Conservation (phyloP, 2,797 vertebrate species). For the Botia almorhae region DNA sequence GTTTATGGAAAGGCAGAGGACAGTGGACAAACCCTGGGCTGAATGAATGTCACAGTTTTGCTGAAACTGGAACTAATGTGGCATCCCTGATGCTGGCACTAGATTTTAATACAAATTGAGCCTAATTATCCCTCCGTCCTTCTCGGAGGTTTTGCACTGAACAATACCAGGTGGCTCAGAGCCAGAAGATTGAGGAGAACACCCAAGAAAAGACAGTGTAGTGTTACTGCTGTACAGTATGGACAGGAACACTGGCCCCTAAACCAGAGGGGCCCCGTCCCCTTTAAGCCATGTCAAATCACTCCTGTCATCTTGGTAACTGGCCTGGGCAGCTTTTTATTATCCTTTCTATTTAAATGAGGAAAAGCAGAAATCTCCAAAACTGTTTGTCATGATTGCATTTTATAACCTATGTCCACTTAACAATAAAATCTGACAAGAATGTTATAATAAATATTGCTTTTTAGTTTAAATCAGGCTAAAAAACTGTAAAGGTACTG, state of each 20-base stretch:
- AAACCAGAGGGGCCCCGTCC: not conserved
- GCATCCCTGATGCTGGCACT: constrained; percentile 70
- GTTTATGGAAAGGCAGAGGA: constrained; percentile 57
- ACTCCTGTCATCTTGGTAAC: not conserved
- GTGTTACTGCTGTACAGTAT: not conserved
- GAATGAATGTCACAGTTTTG: constrained; percentile 67
- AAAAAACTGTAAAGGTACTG: too few relatives aligned
- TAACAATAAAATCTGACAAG: too few relatives aligned
- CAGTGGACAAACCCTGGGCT: constrained; percentile 64
- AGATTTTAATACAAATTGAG: constrained; percentile 80
- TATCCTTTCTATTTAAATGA: too few relatives aligned
- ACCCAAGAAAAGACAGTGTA: constrained; percentile 22
- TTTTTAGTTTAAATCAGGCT: too few relatives aligned
- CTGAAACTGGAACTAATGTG: constrained; percentile 79
- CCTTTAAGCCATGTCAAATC: not conserved
- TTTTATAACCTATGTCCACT: too few relatives aligned
- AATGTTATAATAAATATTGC: too few relatives aligned
- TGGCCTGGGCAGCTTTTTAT: too few relatives aligned
- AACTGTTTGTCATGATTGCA: too few relatives aligned
- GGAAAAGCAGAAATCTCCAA: too few relatives aligned
- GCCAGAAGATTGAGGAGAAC: constrained; percentile 57
- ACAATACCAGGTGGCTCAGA: constrained; percentile 53
- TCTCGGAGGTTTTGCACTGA: constrained; percentile 61
- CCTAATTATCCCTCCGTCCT: constrained; percentile 76
- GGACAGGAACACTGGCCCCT: not conserved